Percentiles rank a stretch among this genome's conserved stretches.
These are phyloP conservation scores for Prosopocoilus inquinatus DNA, from an alignment of 2,888 invertebrate species.

Conservation along the genomic window DNA sequence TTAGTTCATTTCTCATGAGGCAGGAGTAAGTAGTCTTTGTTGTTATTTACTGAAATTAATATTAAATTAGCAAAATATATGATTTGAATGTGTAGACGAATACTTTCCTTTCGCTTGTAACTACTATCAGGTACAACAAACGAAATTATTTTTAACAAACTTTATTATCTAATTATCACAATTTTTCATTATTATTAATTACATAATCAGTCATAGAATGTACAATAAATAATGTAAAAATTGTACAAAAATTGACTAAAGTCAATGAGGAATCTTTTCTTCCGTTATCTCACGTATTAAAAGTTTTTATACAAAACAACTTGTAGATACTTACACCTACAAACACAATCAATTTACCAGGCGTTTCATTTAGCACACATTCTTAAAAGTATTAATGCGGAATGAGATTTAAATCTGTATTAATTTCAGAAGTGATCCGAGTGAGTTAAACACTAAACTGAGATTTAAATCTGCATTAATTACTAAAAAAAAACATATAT, in stretches of 20 bases:
- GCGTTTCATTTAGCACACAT: background rate
- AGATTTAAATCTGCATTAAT: too few relatives aligned
- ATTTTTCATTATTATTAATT: conserved; percentile 18
- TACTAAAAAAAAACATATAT: too few relatives aligned
- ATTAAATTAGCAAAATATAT: too few relatives aligned
- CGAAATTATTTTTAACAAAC: background rate
- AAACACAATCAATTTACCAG: conserved; percentile 6
- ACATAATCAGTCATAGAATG: conserved; percentile 32
- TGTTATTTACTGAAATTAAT: too few relatives aligned
- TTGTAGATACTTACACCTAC: conserved; percentile 1
- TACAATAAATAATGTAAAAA: conserved; percentile 32
- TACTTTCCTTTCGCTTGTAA: too few relatives aligned
- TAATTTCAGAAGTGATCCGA: too few relatives aligned
- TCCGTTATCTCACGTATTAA: conserved; percentile 6
- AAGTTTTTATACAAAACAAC: conserved; percentile 14
- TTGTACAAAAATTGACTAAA: conserved; percentile 27
- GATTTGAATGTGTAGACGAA: too few relatives aligned
- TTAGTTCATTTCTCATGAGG: too few relatives aligned
- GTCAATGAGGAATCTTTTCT: conserved; percentile 4
- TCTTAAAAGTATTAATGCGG: background rate
- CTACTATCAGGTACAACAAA: background rate
- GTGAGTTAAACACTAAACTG: too few relatives aligned
- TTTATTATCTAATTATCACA: conserved; percentile 13
- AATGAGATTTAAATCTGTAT: background rate
- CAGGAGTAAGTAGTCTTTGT: too few relatives aligned